phyloP scores from a whole-genome alignment of 2,888 invertebrate species.

The Orchesellides sinensis region DNA sequence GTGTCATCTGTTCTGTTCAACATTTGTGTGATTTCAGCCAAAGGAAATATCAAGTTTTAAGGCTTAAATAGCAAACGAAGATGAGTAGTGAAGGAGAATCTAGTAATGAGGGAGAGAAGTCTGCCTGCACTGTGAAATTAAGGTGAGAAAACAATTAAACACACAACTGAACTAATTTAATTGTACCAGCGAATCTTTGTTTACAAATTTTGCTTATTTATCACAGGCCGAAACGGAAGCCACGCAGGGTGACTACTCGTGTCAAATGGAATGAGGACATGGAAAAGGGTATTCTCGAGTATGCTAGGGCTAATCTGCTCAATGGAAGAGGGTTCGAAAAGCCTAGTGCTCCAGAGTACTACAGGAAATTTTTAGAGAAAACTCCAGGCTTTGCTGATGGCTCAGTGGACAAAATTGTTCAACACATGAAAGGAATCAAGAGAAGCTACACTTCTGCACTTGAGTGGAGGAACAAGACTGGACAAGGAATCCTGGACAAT shows the following conservation, averaged over 20 bases:
- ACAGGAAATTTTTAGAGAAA: background rate
- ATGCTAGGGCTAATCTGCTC: background rate
- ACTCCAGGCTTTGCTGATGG: background rate
- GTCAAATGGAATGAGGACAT: conserved; percentile 23
- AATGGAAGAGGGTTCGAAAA: conserved; percentile 8
- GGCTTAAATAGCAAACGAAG: too few species aligned
- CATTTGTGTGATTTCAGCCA: too few species aligned
- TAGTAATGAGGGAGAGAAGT: too few species aligned
- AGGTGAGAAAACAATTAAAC: too few species aligned
- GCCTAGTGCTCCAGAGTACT: conserved; percentile 4
- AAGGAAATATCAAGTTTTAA: too few species aligned
- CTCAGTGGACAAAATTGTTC: background rate
- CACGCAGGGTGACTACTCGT: background rate
- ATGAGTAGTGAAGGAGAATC: too few species aligned
- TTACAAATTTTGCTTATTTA: too few species aligned
- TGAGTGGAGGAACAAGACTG: conserved; percentile 23
- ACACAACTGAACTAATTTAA: too few species aligned
- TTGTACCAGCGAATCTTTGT: too few species aligned
- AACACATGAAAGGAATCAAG: conserved; percentile 18
- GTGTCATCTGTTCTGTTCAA: too few species aligned
- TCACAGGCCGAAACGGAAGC: too few species aligned
- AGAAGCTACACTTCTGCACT: background rate
- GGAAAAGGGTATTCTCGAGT: conserved; percentile 4
- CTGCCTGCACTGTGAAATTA: too few species aligned
- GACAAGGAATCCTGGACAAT: conserved; percentile 21